phyloP scores from a whole-genome alignment of 2,888 invertebrate species.

The Molanna angustata region DNA sequence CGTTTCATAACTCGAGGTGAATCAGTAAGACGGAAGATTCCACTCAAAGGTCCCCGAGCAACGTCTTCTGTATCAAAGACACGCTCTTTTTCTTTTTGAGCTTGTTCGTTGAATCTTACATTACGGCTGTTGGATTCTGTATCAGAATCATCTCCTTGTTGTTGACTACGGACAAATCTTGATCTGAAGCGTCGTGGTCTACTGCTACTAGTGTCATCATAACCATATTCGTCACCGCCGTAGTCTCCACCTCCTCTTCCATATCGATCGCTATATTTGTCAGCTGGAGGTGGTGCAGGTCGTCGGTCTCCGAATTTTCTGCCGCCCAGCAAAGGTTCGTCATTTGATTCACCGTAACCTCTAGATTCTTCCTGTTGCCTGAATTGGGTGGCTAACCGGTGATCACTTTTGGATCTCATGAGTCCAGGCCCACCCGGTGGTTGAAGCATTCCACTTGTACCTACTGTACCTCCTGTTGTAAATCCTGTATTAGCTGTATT shows the following conservation, averaged over 20 bases:
- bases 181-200: constrained; percentile 71
- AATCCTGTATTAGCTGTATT: constrained; percentile 60
- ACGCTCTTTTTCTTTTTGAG: constrained; percentile 61
- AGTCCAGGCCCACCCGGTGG: constrained; percentile 69
- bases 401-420: constrained; percentile 92
- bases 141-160: constrained; percentile 75
- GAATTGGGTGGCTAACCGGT: constrained; percentile 84
- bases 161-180: constrained; percentile 64
- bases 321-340: constrained; percentile 69
- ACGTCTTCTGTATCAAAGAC: constrained; percentile 89
- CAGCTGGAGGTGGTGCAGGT: constrained; percentile 49
- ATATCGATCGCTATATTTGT: constrained; percentile 49
- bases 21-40: constrained; percentile 82
- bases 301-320: constrained; percentile 76
- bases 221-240: constrained; percentile 70
- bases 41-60: constrained; percentile 81
- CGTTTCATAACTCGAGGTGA: constrained; percentile 88
- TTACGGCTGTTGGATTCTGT: constrained; percentile 61
- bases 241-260: constrained; percentile 58
- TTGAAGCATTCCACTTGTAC: constrained; percentile 55
- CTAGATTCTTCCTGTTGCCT: constrained; percentile 76
- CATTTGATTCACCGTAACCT: constrained; percentile 42
- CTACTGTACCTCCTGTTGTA: constrained; percentile 46
- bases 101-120: constrained; percentile 64
- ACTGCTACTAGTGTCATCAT: constrained; percentile 58